Evolutionary conservation across 2,113 vertebrate species (phyloP), one percentile per base, ranked within the genome.

Genomic region (Pollachius pollachius): DNA sequence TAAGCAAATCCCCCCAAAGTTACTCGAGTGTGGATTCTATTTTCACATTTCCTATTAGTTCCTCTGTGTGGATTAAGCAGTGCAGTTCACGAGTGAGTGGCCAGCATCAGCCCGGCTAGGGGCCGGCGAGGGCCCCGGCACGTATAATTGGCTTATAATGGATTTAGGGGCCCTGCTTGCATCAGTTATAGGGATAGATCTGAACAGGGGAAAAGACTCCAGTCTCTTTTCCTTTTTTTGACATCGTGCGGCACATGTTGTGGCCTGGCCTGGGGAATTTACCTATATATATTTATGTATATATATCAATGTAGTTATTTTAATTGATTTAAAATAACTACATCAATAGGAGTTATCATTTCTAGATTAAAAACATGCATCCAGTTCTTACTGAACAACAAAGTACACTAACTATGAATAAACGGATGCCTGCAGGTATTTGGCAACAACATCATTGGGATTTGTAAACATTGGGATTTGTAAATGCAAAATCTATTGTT

Each of bases 41-140:
- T 94, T 97, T 94, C 94, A 94, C 94, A 84, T 89, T 87, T 75
- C 88, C 92, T 86, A 90, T 92, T 92, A 89, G 77, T 91, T 92
- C 73, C 86, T 90, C 85, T 96, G 95, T 89, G 88, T 85, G 87
- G 90, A 91, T 89, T 93, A 92, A 93, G 84, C 77, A 79, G 80
- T 82, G 86, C 19, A 80, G 81, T 87, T 93, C 85, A 83, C 77
- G 54, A 88, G 80, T 75, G 82, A 85, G 85, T 85, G 79, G 77
- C 69, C 75, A 77, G 78, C 41, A 13, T 48, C 8, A 13, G 30
- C 30, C 30, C 52, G 9, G 52, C 52, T 16, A 15, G 54, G n/a
- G 74, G 91, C 93, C 84, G 57, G 79, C 63, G 25, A 73, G 30
- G 52, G 80, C 84, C 79, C 81, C 81, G 74, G 88, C 94, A 75